Evolutionary conservation across 2,113 vertebrate species (phyloP), one percentile per base, ranked within the genome.

Genomic region (Oxyruncus cristatus): DNA sequence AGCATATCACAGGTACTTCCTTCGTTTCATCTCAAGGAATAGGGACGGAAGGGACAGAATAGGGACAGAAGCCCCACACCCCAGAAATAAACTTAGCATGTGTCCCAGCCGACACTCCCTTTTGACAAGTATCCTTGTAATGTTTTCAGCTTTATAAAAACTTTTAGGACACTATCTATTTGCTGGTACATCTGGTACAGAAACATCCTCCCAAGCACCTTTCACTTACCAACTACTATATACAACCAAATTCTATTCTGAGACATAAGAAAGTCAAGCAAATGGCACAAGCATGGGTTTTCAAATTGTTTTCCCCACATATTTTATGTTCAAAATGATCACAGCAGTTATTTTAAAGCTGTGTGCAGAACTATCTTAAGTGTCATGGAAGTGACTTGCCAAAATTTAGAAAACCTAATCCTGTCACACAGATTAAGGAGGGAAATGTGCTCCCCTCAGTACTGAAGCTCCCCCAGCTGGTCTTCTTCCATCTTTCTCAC

Each of bases 371-470:
- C 55, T 58, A 37, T 41, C 56, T 86, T 65, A 77, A 84, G 65
- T 9, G 1, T 74, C 56, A 67, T 2, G 26, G 44, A 93, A 82
- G 35, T 33, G 72, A 80, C 30, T 72, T 15, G 11, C 68, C 88
- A 74, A 81, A 71, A 92, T 63, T 94, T 68, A 92, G 72, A 81
- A 92, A 83, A 92, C 47, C 42, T 74, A 92, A 89, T 61, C n/a
- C 52, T 65, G 26, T 93, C 68, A 56, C 23, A 16, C 52, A 88
- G 49, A 70, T 66, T 33, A 67, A 77, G 58, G 55, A 76, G 15
- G 47, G 24, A 70, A 85, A 79, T 18, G 39, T 67, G 75, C 56
- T 77, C 50, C 50, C 22, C 26, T 71, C 56, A 47, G 63, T 26
- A 12, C 66, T n/a, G 63, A n/a, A 90, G 66, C 20, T 28, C 14